These are phyloP conservation scores for Camponotus floridanus DNA, from an alignment of 1,140 invertebrate genomes.

Conservation along the genomic window DNA sequence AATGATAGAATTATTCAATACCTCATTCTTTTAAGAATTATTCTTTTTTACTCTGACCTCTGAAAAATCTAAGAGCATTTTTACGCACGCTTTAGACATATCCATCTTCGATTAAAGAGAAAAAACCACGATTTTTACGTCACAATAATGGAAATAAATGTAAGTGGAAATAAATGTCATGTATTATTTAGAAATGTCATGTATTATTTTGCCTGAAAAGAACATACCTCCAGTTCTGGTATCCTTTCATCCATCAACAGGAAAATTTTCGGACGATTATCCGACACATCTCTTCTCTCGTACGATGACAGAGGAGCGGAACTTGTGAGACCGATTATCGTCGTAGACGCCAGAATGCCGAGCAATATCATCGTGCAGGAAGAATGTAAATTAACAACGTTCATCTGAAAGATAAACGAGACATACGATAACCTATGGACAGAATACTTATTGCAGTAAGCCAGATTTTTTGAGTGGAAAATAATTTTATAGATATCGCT, in stretches of 20 bases:
- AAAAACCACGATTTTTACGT: no score
- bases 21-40: no score
- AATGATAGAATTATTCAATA: no score
- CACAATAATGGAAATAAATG: not conserved
- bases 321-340: constrained; percentile 66
- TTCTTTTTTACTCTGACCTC: no score
- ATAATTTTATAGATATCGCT: not conserved
- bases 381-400: constrained; percentile 10
- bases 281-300: constrained; percentile 65
- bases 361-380: constrained; percentile 71
- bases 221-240: constrained; percentile 73
- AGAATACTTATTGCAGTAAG: not conserved
- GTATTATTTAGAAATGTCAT: not conserved
- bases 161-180: not conserved
- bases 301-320: constrained; percentile 67
- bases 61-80: no score
- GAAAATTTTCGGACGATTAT: constrained; percentile 68
- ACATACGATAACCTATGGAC: not conserved
- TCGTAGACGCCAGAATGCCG: constrained; percentile 68
- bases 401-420: constrained; percentile 66
- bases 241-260: constrained; percentile 68
- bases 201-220: not conserved
- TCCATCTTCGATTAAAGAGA: no score
- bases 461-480: not conserved
- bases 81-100: no score